Evolutionary conservation across 2,797 vertebrate species (phyloP).

Genomic region (Caiman crocodilus): DNA sequence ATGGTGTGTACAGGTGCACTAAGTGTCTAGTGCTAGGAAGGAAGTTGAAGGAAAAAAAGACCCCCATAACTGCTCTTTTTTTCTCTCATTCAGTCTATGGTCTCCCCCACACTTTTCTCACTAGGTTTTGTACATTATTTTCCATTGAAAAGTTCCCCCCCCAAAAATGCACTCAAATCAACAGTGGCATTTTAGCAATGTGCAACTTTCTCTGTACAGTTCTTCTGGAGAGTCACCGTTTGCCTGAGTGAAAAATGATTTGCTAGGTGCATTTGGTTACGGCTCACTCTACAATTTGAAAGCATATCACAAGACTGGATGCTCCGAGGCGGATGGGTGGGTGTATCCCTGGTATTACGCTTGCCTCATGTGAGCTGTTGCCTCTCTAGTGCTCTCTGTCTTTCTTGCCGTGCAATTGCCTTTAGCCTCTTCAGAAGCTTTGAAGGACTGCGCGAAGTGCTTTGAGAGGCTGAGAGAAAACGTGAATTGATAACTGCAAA

Average conservation of each 20-base stretch:
- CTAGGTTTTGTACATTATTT: not conserved
- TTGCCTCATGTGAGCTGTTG: not conserved
- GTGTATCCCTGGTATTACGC: not conserved
- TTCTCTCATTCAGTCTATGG: fast-evolving
- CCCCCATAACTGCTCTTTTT: not conserved
- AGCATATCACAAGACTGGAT: not conserved
- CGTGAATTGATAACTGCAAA: fast-evolving
- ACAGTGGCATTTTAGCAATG: not conserved
- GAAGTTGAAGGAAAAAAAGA: not conserved
- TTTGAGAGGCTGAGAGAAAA: not conserved
- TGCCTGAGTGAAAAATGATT: not conserved
- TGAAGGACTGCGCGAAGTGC: no score
- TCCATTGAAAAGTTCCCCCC: not conserved
- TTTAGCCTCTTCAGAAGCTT: no score
- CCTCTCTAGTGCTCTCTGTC: no score
- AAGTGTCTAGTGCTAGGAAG: not conserved
- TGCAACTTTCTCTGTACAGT: not conserved
- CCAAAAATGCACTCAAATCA: fast-evolving
- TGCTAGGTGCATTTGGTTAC: no score
- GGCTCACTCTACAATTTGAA: not conserved
- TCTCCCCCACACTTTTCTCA: no score
- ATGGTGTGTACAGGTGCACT: not conserved
- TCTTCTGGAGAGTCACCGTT: not conserved
- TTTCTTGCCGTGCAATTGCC: no score
- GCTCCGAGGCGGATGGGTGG: fast-evolving